Conservation (phyloP, 2,888 invertebrate genomes). For the Dynastes grantii region DNA sequence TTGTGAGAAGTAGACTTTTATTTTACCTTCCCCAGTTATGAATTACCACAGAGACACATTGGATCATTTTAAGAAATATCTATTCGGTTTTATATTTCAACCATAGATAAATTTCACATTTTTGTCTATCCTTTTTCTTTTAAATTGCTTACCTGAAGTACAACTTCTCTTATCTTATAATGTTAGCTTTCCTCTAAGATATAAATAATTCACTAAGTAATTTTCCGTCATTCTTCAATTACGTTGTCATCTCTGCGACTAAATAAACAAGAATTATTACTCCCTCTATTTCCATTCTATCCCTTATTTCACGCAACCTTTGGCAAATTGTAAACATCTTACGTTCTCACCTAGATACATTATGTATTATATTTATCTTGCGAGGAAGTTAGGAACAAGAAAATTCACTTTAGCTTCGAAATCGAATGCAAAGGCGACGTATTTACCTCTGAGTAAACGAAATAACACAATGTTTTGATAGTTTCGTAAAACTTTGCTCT, state of each 20-base stretch:
- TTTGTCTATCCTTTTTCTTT: not conserved
- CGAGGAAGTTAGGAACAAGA: constrained; percentile 32
- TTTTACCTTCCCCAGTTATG: no score
- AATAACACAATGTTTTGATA: constrained; percentile 36
- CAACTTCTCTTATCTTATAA: no score
- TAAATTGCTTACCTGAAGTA: no score
- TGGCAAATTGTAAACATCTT: constrained; percentile 8
- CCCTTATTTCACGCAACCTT: not conserved
- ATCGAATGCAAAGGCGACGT: constrained; percentile 3
- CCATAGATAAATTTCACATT: not conserved
- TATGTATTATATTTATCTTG: constrained; percentile 35
- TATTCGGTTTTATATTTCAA: not conserved
- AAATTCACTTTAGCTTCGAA: constrained; percentile 31
- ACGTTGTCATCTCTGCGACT: not conserved
- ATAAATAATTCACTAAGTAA: no score
- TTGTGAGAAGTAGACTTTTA: no score
- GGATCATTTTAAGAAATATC: not conserved
- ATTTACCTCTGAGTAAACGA: constrained; percentile 25
- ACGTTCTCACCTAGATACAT: constrained; percentile 23
- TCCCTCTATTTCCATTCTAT: not conserved
- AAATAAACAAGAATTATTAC: not conserved
- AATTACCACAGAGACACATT: no score
- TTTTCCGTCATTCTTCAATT: not conserved
- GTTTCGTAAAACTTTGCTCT: constrained; percentile 16
- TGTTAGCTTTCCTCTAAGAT: no score